Conservation (phyloP, 2,888 invertebrate species). For the Trissonchulus sp. region DNA sequence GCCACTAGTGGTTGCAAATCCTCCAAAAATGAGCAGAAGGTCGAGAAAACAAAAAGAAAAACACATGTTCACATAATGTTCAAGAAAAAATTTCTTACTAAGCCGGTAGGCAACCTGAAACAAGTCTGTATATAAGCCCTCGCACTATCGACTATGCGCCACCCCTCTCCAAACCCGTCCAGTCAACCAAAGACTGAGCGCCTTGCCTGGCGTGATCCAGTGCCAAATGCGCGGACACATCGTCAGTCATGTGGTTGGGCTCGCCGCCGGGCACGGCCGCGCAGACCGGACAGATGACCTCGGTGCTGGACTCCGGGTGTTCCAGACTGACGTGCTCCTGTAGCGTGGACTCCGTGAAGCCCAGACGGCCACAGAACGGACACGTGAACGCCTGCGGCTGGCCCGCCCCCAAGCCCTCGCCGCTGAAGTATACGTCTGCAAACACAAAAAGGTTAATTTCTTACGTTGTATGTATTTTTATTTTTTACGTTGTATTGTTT, state of each 20-base stretch:
- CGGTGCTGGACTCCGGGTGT: constrained; percentile 81
- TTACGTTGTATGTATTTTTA: neutral
- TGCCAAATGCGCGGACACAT: constrained; percentile 90
- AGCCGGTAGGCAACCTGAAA: no score
- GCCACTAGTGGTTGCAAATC: no score
- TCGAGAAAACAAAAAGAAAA: no score
- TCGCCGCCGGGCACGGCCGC: constrained; percentile 93
- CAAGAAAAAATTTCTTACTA: no score
- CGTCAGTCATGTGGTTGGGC: constrained; percentile 94
- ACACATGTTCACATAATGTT: no score
- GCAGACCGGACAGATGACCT: constrained; percentile 94
- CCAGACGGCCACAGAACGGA: constrained; percentile 93
- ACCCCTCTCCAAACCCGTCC: no score
- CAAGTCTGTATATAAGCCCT: no score
- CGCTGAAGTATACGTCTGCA: constrained; percentile 29
- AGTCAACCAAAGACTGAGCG: no score
- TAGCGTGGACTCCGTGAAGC: constrained; percentile 82
- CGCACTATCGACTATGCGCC: no score
- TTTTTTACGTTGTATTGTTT: neutral
- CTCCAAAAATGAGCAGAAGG: no score
- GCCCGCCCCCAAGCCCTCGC: constrained; percentile 25
- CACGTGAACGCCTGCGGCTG: constrained; percentile 69
- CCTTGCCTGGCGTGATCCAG: constrained; percentile 85
- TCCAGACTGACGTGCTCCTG: constrained; percentile 67
- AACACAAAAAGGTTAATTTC: neutral